Conservation (phyloP, 2,113 vertebrate species). For the Tichodroma muraria region DNA sequence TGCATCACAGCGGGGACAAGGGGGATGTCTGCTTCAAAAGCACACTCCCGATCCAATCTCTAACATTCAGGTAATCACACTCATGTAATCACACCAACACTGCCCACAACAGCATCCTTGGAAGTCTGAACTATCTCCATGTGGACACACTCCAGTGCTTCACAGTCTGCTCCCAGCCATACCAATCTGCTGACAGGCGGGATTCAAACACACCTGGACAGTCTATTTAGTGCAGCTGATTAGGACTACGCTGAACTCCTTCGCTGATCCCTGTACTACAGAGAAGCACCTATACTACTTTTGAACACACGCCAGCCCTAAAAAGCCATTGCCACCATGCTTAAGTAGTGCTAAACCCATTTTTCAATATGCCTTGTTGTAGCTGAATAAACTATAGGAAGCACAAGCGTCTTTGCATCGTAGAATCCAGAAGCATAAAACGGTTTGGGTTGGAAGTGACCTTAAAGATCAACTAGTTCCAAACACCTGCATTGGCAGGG, state of each 20-base stretch:
- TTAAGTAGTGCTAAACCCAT: not conserved
- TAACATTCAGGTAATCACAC: not conserved
- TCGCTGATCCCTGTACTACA: not conserved
- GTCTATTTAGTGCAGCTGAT: not conserved
- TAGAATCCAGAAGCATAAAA: not conserved
- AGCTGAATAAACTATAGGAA: not conserved
- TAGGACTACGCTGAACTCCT: not conserved
- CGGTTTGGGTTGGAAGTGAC: not conserved
- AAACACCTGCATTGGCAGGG: not conserved
- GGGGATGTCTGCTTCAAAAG: not conserved
- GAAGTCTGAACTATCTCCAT: not conserved
- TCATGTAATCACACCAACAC: not conserved
- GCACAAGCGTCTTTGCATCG: not conserved
- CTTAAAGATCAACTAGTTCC: not conserved
- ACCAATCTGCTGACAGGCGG: not conserved
- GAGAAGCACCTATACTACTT: not conserved
- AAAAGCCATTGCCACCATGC: not conserved
- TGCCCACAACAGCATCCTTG: not conserved
- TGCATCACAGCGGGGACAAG: not conserved
- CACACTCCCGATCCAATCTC: not conserved
- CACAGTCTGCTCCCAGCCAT: not conserved
- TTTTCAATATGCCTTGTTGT: not conserved
- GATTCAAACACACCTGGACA: not conserved
- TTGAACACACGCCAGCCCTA: not conserved
- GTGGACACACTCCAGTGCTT: not conserved